These are phyloP conservation scores for Pachyseris speciosa DNA, from an alignment of 64 coral and sea anemone species.

Conservation along the genomic window DNA sequence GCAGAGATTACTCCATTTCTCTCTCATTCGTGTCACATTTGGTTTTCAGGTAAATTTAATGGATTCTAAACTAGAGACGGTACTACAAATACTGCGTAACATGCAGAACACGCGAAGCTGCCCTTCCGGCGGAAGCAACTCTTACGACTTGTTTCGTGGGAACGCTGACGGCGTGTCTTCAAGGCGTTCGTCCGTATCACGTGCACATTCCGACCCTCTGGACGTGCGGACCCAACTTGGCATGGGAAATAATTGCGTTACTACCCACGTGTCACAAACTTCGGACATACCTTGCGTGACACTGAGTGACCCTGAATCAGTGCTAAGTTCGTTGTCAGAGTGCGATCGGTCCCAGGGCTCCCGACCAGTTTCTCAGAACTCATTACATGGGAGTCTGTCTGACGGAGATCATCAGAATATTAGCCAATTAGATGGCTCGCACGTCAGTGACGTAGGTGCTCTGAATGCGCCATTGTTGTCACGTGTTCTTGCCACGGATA, in stretches of 20 bases:
- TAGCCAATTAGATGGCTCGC: constrained; percentile 10
- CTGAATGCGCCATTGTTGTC: not conserved
- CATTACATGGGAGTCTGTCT: constrained; percentile 8
- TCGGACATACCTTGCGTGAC: constrained; percentile 37
- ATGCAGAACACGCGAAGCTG: not conserved
- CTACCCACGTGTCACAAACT: not conserved
- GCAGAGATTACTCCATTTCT: too few species aligned
- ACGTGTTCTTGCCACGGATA: constrained; percentile 16
- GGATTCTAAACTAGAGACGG: constrained; percentile 18
- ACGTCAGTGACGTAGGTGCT: not conserved
- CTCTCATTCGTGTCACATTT: not conserved
- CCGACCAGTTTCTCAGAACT: not conserved
- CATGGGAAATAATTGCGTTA: not conserved
- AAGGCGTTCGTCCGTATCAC: constrained; percentile 19
- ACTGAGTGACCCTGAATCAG: constrained; percentile 26
- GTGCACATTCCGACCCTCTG: constrained; percentile 21
- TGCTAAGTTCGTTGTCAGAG: not conserved
- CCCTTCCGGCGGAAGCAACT: constrained; percentile 24
- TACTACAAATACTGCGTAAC: constrained; percentile 3
- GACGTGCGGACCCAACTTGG: not conserved
- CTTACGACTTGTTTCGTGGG: constrained; percentile 16
- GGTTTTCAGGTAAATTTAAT: constrained; percentile 3
- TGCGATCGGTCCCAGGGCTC: not conserved
- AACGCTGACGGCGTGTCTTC: constrained; percentile 29
- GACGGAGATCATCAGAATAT: constrained; percentile 7